Evolutionary conservation across 2,888 invertebrate genomes (phyloP).

Genomic region (Thyatira batis): DNA sequence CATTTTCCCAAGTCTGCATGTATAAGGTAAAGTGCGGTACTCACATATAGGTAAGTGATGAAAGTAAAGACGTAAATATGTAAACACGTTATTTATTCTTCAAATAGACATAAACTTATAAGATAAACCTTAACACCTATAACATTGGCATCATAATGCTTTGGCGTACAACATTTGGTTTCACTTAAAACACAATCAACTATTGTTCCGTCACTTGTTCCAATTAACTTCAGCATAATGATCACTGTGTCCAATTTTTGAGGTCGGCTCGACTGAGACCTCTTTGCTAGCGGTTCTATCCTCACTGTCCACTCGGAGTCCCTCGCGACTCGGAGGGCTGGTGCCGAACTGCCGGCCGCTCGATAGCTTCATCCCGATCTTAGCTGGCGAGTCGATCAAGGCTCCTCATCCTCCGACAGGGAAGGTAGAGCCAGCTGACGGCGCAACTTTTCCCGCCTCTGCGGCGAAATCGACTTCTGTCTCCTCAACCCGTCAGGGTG

Average conservation of each 20-base stretch:
- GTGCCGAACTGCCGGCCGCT: constrained; percentile 48
- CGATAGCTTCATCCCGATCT: constrained; percentile 63
- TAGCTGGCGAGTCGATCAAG: constrained; percentile 51
- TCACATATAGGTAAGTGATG: background rate
- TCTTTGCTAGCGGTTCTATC: constrained; percentile 28
- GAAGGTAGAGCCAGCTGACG: constrained; percentile 71
- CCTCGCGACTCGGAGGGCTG: constrained; percentile 15
- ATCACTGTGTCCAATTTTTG: constrained; percentile 29
- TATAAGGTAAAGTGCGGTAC: background rate
- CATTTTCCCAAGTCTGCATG: background rate
- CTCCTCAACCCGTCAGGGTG: constrained; percentile 61
- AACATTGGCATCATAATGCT: constrained; percentile 40
- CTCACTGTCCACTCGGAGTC: constrained; percentile 24
- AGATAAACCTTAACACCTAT: constrained; percentile 43
- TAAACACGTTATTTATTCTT: constrained; percentile 26
- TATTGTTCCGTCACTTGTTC: constrained; percentile 35
- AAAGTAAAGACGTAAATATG: constrained; percentile 1
- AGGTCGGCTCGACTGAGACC: constrained; percentile 20
- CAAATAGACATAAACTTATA: constrained; percentile 27
- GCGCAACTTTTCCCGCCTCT: constrained; percentile 62
- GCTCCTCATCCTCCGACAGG: constrained; percentile 76
- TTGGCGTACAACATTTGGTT: constrained; percentile 41
- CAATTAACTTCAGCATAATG: constrained; percentile 11
- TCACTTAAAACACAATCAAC: constrained; percentile 41
- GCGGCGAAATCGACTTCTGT: constrained; percentile 74